These are phyloP conservation scores for Euleptes europaea DNA, from an alignment of 2,113 vertebrate species.

Conservation along the genomic window DNA sequence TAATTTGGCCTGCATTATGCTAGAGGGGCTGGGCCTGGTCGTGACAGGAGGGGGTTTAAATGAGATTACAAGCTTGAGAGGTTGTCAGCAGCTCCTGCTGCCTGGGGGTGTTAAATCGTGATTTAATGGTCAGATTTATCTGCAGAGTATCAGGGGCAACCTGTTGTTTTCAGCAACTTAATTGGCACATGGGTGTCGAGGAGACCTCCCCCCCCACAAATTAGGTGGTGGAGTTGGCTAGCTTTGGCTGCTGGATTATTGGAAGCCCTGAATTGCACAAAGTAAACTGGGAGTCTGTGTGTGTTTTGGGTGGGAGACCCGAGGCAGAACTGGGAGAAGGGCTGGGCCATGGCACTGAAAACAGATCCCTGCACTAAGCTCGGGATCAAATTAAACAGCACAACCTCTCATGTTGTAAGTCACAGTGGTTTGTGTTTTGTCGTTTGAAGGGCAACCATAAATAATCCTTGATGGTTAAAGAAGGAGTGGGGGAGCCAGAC, in stretches of 20 bases:
- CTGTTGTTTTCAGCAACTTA: constrained; percentile 82
- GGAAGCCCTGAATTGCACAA: constrained; percentile 18
- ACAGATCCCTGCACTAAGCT: neutral
- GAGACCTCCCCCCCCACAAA: constrained; percentile 27
- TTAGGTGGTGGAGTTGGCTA: constrained; percentile 18
- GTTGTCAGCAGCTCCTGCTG: constrained; percentile 79
- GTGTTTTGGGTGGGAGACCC: neutral
- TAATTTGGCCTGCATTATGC: constrained; percentile 82
- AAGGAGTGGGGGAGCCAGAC: neutral
- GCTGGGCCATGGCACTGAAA: neutral
- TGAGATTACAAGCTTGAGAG: constrained; percentile 86
- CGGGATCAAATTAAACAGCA: neutral
- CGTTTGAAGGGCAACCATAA: neutral
- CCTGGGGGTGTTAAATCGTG: constrained; percentile 81
- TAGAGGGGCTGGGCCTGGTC: constrained; percentile 73
- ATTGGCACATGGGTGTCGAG: constrained; percentile 69
- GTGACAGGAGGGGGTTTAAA: constrained; percentile 85
- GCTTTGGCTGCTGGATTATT: constrained; percentile 54
- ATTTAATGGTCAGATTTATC: constrained; percentile 88
- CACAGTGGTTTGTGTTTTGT: neutral
- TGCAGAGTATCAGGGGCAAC: constrained; percentile 73
- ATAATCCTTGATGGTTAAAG: neutral
- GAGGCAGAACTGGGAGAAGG: neutral
- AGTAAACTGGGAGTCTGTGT: neutral
- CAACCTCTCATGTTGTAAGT: neutral